These are phyloP conservation scores for Chymomyza caudatula DNA, from an alignment of 2,888 invertebrate genomes.

Conservation along the genomic window DNA sequence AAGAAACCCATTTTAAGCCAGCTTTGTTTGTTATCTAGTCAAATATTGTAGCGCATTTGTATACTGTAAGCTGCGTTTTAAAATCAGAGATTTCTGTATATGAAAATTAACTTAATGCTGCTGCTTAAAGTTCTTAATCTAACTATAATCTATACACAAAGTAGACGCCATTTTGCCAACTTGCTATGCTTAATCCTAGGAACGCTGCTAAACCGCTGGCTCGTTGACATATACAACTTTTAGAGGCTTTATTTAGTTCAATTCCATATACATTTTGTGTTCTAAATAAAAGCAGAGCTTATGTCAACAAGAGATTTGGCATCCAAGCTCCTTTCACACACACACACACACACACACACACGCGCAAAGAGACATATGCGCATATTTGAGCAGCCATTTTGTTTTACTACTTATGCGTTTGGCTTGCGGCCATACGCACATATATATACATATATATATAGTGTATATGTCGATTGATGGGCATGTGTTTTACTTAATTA, in stretches of 20 bases:
- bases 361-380: neutral
- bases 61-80: neutral
- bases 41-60: too few relatives aligned
- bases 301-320: neutral
- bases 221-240: neutral
- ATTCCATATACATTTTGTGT: neutral
- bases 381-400: neutral
- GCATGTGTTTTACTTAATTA: constrained; percentile 14
- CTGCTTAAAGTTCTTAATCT: neutral
- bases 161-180: neutral
- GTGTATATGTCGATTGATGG: constrained; percentile 6
- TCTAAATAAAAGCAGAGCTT: neutral
- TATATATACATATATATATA: neutral
- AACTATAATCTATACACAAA: neutral
- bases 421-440: too few relatives aligned
- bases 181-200: neutral
- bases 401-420: neutral
- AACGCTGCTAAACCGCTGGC: neutral
- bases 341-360: too few relatives aligned
- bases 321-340: neutral
- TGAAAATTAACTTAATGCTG: neutral
- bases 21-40: too few relatives aligned
- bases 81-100: neutral
- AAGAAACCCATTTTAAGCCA: too few relatives aligned
- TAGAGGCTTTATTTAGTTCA: neutral